Evolutionary conservation across 2,113 vertebrate genomes (phyloP).

Genomic region (Hylia prasina): DNA sequence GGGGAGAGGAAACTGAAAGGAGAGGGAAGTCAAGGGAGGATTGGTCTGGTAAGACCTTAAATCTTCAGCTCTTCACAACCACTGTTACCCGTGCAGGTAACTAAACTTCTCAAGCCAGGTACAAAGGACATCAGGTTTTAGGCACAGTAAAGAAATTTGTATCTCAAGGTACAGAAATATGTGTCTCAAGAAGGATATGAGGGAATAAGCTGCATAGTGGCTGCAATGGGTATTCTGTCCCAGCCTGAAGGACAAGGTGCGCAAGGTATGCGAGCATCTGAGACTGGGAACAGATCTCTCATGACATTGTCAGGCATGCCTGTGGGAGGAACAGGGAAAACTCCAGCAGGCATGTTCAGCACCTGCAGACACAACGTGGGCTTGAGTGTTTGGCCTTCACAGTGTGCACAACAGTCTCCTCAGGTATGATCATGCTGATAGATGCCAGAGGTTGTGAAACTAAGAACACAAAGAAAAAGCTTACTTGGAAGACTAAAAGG

Average conservation of each 20-base stretch:
- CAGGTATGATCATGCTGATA: background rate
- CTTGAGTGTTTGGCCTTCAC: background rate
- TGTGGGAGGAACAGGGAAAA: background rate
- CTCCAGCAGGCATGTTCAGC: background rate
- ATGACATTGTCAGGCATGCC: background rate
- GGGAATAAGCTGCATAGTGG: background rate
- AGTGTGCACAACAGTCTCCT: background rate
- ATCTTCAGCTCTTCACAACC: background rate
- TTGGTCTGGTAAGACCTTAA: background rate
- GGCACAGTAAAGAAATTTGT: background rate
- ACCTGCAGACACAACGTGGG: background rate
- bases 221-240: background rate
- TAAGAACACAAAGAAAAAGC: background rate
- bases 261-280: background rate
- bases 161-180: background rate
- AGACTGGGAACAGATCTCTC: background rate
- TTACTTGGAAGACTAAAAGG: background rate
- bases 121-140: background rate
- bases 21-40: background rate
- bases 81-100: background rate
- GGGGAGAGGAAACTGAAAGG: background rate
- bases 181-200: background rate
- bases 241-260: background rate
- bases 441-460: background rate
- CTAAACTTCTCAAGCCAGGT: background rate